These are phyloP conservation scores for Tridacna gigas DNA, from an alignment of 2,888 invertebrate genomes.

Conservation along the genomic window DNA sequence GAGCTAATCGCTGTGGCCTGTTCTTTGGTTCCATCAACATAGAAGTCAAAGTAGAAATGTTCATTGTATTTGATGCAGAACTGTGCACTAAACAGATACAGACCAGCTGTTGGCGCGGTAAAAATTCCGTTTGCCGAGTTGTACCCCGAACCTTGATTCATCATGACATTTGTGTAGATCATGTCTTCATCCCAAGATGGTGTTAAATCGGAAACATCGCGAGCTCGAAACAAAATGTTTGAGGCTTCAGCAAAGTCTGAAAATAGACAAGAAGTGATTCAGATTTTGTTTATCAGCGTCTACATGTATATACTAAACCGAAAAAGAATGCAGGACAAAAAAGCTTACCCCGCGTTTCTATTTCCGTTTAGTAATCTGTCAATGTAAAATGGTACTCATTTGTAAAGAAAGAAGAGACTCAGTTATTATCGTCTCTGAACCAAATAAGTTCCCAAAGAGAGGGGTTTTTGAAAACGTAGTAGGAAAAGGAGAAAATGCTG, in stretches of 20 bases:
- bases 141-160: background rate
- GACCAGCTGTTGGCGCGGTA: background rate
- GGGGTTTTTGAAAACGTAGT: too few species aligned
- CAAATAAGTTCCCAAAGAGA: too few species aligned
- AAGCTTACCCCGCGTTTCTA: too few species aligned
- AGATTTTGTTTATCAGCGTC: too few species aligned
- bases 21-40: background rate
- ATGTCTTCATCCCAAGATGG: background rate
- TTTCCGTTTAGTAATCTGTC: too few species aligned
- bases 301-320: too few species aligned
- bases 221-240: background rate
- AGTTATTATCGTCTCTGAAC: too few species aligned
- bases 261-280: background rate
- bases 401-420: too few species aligned
- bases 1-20: background rate
- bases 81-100: background rate
- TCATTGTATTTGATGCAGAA: background rate
- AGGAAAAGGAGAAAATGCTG: too few species aligned
- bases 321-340: too few species aligned
- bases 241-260: background rate
- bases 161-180: background rate
- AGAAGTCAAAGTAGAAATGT: background rate
- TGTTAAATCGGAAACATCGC: background rate
- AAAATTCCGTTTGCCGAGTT: background rate
- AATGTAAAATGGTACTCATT: too few species aligned